These are phyloP conservation scores for Pseudoips prasinana DNA, from an alignment of 2,888 invertebrate genomes.

Conservation along the genomic window DNA sequence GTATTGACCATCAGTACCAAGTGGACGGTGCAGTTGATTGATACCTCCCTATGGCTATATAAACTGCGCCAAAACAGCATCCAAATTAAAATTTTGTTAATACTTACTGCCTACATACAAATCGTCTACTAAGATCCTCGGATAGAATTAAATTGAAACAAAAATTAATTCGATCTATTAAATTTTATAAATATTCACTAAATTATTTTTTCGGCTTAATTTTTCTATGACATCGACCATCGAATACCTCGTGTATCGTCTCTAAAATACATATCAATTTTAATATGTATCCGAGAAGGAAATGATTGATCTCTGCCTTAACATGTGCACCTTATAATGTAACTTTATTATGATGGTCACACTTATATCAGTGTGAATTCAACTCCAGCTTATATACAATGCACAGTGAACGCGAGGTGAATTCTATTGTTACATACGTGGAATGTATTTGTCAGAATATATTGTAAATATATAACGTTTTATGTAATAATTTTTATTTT, in stretches of 20 bases:
- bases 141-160: no score
- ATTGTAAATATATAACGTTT: constrained; percentile 77
- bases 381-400: constrained; percentile 29
- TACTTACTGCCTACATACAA: no score
- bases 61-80: no score
- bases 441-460: constrained; percentile 67
- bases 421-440: constrained; percentile 67
- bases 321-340: constrained; percentile 32
- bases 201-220: constrained; percentile 18
- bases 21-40: no score
- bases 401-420: constrained; percentile 69
- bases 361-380: constrained; percentile 27
- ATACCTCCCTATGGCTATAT: no score
- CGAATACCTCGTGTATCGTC: constrained; percentile 37
- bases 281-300: constrained; percentile 52
- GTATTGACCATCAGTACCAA: no score
- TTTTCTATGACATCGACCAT: constrained; percentile 30
- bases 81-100: no score
- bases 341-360: constrained; percentile 51
- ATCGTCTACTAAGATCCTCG: no score
- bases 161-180: no score
- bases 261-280: constrained; percentile 68
- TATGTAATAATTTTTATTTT: constrained; percentile 75
- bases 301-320: constrained; percentile 58
- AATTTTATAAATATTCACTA: constrained; percentile 10